Base-by-base conservation (phyloP, 2,888 invertebrate genomes). In the Dryobota labecula region DNA sequence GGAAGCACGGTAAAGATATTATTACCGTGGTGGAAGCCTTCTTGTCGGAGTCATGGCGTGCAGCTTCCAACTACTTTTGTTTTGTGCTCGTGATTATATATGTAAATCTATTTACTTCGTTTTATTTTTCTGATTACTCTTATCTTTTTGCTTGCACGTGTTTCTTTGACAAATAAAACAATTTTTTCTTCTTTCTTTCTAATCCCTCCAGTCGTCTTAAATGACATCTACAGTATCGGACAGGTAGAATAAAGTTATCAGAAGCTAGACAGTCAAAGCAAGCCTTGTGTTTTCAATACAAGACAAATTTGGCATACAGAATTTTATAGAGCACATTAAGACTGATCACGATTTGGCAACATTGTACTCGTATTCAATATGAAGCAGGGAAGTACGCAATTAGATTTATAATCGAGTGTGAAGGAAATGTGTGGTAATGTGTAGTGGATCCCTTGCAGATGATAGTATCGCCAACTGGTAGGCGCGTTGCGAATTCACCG, bases 341-440 rank as follows among this genome's bases (percentile, higher is more conserved):
- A 5, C 18, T 53, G 15, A 60, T n/a, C 13, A 51, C 24, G 27
- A 51, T 43, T 13, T 47, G 20, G 24, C 47, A 60, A 70, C 61
- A 58, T 36, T 61, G 45, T 66, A 30, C 33, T 65, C 36, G 45
- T 66, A 30, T 38, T 65, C 36, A 11, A 74, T 24, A 51, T 69
- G 69, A 56, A 9, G n/a, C 38, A 69, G 24, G 70, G 76, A 75
- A 69, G 61, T 60, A 8, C 7, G 63, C 76, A 80, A 72, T 80
- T 70, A 80, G 33, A 47, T 64, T 8, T 53, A 67, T 38, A 64
- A 72, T 64, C 30, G 49, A 56, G 54, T 72, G 66, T 71, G 58
- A 36, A 80, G 71, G 65, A 61, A 62, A 57, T 72, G 18, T 78
- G 76, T 68, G 63, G 79, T 70, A 76, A 63, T 56, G 43, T 54